Conservation (phyloP, 2,888 invertebrate species). For the Pammene fasciana region DNA sequence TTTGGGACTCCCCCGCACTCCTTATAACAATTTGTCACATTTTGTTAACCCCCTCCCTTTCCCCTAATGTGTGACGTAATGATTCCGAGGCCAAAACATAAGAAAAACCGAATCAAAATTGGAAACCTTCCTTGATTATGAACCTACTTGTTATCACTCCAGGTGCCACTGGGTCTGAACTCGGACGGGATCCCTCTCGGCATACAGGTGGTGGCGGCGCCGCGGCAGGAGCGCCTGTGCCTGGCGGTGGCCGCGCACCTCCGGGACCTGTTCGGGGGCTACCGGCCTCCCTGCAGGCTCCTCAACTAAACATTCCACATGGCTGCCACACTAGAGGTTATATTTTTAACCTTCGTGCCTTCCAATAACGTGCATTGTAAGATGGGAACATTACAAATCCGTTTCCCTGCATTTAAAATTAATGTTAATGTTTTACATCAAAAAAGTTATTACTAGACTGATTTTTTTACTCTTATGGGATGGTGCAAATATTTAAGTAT, state of each 20-base stretch:
- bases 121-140: background rate
- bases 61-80: too few relatives aligned
- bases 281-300: conserved; percentile 81
- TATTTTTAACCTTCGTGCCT: too few relatives aligned
- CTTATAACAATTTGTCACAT: too few relatives aligned
- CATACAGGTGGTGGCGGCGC: conserved; percentile 89
- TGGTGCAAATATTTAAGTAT: conserved; percentile 14
- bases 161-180: conserved; percentile 90
- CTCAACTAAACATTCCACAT: background rate
- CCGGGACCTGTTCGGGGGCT: conserved; percentile 88
- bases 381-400: too few relatives aligned
- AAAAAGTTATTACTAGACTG: conserved; percentile 12
- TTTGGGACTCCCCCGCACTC: too few relatives aligned
- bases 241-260: conserved; percentile 89
- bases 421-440: background rate
- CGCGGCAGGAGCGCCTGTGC: conserved; percentile 87
- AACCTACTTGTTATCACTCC: conserved; percentile 8
- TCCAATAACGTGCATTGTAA: too few relatives aligned
- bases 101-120: too few relatives aligned
- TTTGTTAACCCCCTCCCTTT: too few relatives aligned
- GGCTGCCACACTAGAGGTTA: too few relatives aligned
- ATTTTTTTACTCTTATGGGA: conserved; percentile 19
- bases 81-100: too few relatives aligned
- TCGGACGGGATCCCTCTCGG: conserved; percentile 89
- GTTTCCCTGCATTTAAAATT: conserved; percentile 1